These are phyloP conservation scores for Fragum fragum DNA, from an alignment of 2,888 invertebrate genomes.

Conservation along the genomic window DNA sequence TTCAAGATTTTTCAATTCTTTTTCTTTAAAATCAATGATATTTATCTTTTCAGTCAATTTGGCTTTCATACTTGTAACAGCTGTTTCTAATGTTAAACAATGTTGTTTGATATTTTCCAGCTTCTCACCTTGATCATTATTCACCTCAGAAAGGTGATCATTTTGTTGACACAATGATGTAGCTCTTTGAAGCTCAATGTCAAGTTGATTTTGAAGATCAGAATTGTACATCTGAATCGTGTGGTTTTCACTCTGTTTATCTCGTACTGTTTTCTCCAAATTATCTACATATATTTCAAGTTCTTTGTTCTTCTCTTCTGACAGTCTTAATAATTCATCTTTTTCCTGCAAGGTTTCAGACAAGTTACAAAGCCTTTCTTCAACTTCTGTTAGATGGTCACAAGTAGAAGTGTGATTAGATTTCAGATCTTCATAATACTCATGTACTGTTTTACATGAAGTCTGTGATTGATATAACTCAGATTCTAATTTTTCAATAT, in stretches of 20 bases:
- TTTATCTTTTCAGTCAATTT: neutral
- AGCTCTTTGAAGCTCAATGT: neutral
- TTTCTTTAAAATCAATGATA: neutral
- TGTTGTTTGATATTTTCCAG: neutral
- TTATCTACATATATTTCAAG: neutral
- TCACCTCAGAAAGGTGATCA: neutral
- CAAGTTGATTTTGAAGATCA: neutral
- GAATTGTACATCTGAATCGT: neutral
- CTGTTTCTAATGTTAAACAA: neutral
- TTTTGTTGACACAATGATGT: neutral
- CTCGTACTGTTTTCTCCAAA: neutral
- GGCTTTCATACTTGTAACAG: neutral
- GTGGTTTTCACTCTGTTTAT: constrained; percentile 5
- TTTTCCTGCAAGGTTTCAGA: neutral
- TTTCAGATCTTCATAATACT: neutral
- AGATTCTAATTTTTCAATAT: constrained; percentile 20
- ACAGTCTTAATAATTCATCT: neutral
- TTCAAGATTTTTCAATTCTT: neutral
- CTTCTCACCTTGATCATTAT: neutral
- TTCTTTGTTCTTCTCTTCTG: neutral
- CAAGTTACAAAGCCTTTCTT: neutral
- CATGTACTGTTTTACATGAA: neutral
- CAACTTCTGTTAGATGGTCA: neutral
- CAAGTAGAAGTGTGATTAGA: neutral
- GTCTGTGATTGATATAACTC: constrained; percentile 22